Conservation (phyloP, 2,113 vertebrate genomes). For the Corydoras sp. region DNA sequence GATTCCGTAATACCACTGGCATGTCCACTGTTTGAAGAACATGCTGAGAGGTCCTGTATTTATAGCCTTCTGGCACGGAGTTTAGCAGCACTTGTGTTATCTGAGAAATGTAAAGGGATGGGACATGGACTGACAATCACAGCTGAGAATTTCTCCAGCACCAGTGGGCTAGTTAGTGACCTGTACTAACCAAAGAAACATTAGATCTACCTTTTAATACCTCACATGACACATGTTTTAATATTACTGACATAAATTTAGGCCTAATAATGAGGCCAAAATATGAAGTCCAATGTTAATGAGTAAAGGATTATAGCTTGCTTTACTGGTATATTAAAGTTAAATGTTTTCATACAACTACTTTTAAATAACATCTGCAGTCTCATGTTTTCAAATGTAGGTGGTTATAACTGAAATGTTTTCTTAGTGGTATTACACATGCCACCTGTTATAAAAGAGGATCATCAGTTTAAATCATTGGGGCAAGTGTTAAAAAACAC, state of each 20-base stretch:
- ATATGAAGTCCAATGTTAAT: background rate
- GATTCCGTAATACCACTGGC: background rate
- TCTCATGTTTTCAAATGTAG: too few relatives aligned
- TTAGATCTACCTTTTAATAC: background rate
- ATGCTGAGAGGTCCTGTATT: slow-evolving; percentile 37
- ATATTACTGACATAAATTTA: background rate
- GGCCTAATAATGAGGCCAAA: background rate
- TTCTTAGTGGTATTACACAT: too few relatives aligned
- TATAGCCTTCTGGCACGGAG: slow-evolving; percentile 46
- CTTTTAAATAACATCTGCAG: too few relatives aligned
- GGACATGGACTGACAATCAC: slow-evolving; percentile 31
- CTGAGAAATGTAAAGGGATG: slow-evolving; percentile 15
- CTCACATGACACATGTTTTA: slow-evolving; percentile 3
- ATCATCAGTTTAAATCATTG: too few relatives aligned
- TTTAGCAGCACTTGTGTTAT: slow-evolving; percentile 24
- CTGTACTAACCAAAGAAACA: background rate
- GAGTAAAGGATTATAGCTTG: background rate
- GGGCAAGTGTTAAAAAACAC: too few relatives aligned
- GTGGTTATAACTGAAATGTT: too few relatives aligned
- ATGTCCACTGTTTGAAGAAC: slow-evolving; percentile 6
- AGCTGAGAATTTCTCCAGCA: slow-evolving; percentile 36
- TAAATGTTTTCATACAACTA: too few relatives aligned
- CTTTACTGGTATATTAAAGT: too few relatives aligned
- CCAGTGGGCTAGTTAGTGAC: slow-evolving; percentile 1
- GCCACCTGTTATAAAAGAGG: too few relatives aligned